Evolutionary conservation across 2,797 vertebrate species (phyloP).

Genomic region (Phoebastria nigripes): DNA sequence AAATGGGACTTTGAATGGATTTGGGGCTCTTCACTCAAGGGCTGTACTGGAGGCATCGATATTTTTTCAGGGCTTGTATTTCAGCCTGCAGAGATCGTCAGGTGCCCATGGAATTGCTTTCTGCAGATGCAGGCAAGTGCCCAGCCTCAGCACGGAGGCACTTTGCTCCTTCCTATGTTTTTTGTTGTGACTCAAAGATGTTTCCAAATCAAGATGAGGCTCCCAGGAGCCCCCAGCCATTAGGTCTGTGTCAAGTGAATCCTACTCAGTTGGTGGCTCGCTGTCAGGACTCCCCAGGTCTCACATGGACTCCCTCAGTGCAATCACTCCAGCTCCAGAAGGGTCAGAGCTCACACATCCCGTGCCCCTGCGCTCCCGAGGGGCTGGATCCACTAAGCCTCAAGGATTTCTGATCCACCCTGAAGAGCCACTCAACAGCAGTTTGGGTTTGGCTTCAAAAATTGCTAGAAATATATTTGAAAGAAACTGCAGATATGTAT

Average conservation of each 20-base stretch:
- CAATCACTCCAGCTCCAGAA: neutral
- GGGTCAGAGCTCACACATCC: neutral
- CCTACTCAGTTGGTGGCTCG: neutral
- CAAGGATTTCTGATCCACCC: neutral
- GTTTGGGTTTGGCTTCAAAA: neutral
- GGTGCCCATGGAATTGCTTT: neutral
- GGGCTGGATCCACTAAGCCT: neutral
- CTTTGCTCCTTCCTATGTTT: neutral
- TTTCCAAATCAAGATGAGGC: neutral
- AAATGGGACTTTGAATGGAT: neutral
- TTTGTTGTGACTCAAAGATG: neutral
- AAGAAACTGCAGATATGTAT: neutral
- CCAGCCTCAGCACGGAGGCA: neutral
- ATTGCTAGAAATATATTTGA: neutral
- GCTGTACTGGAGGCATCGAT: neutral
- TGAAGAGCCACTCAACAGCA: neutral
- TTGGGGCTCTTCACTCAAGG: neutral
- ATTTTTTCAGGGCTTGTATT: neutral
- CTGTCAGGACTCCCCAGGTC: neutral
- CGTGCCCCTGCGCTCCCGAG: neutral
- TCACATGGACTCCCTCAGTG: neutral
- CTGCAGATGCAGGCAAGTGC: neutral
- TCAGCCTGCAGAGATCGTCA: neutral
- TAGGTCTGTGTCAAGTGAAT: neutral
- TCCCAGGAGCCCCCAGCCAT: neutral